Conservation (phyloP, 2,888 invertebrate genomes). For the Synergus itoensis region DNA sequence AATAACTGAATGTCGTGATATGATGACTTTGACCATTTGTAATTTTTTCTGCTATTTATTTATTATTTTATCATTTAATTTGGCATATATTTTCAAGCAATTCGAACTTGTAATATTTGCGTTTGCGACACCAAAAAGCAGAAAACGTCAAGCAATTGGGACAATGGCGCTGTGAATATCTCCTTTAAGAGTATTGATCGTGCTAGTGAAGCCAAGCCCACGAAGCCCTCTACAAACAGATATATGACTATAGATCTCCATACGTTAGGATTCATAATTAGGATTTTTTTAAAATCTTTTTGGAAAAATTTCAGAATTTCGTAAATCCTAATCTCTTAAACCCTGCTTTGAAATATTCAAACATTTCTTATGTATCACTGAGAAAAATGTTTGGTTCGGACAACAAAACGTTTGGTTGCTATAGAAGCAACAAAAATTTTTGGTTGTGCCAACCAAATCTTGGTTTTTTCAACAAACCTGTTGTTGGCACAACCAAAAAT, state of each 20-base stretch:
- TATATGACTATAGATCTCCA: conserved; percentile 48
- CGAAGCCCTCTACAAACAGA: conserved; percentile 49
- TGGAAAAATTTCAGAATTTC: not conserved
- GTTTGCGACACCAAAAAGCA: not conserved
- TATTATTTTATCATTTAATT: not conserved
- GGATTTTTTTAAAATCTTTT: not conserved
- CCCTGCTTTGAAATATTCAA: not conserved
- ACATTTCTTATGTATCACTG: too few species aligned
- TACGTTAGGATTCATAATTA: conserved; percentile 43
- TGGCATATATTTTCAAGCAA: not conserved
- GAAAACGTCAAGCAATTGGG: conserved; percentile 54
- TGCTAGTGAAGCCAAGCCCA: conserved; percentile 61
- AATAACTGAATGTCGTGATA: not conserved
- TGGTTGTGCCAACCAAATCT: too few species aligned
- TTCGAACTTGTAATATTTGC: conserved; percentile 5
- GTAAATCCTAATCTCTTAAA: not conserved
- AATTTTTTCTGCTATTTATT: not conserved
- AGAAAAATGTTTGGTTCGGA: too few species aligned
- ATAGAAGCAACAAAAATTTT: too few species aligned
- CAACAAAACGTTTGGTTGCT: too few species aligned
- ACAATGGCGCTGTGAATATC: conserved; percentile 61
- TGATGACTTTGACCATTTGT: too few species aligned
- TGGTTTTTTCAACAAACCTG: too few species aligned
- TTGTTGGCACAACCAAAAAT: too few species aligned
- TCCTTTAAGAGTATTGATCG: conserved; percentile 71